Evolutionary conservation across 2,888 invertebrate genomes (phyloP).

Genomic region (Diarsia dahlii): DNA sequence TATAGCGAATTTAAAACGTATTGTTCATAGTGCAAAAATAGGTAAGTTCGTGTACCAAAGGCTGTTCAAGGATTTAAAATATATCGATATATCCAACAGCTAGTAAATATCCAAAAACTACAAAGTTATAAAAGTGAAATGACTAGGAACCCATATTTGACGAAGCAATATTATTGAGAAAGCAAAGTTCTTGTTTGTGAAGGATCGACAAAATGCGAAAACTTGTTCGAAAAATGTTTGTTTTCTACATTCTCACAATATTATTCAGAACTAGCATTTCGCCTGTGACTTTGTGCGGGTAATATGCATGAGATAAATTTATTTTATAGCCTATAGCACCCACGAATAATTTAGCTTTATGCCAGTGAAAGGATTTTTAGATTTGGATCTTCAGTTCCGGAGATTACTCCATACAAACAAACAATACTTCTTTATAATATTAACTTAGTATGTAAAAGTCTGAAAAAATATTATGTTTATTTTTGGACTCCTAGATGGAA

Average conservation of each 20-base stretch:
- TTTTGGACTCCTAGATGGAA: neutral
- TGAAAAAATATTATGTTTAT: no score
- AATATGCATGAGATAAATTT: no score
- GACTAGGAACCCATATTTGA: conserved; percentile 25
- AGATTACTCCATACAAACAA: no score
- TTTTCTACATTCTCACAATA: conserved; percentile 1
- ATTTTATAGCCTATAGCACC: no score
- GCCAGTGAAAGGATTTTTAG: no score
- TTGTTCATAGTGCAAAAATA: neutral
- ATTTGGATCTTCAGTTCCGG: no score
- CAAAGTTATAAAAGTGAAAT: conserved; percentile 33
- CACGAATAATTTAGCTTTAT: no score
- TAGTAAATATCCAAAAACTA: neutral
- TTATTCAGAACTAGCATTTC: no score
- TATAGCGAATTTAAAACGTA: no score
- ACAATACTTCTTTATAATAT: no score
- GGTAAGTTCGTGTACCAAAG: neutral
- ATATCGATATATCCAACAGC: neutral
- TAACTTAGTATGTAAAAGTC: no score
- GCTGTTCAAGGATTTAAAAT: neutral
- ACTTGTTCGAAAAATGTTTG: conserved; percentile 25
- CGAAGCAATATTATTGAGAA: conserved; percentile 45
- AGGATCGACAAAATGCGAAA: conserved; percentile 12
- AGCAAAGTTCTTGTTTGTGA: conserved; percentile 50
- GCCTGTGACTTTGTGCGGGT: no score